Conservation (phyloP, 2,888 invertebrate species). For the Athalia rosae region DNA sequence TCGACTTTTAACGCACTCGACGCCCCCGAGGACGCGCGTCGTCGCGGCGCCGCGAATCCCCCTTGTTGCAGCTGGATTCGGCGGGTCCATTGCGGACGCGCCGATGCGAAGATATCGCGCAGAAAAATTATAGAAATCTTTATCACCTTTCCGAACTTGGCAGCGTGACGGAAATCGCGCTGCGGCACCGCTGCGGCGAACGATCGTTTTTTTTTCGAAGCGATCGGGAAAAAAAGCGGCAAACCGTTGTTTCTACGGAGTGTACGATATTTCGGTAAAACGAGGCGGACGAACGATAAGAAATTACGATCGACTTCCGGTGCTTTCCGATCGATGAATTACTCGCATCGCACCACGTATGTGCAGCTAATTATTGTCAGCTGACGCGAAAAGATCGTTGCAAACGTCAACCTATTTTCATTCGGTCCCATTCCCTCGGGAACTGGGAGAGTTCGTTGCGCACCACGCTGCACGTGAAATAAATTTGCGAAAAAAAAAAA, state of each 20-base stretch:
- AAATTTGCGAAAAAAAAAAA: too few relatives aligned
- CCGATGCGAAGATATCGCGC: conserved; percentile 42
- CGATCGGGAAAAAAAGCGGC: too few relatives aligned
- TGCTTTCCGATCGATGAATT: conserved; percentile 37
- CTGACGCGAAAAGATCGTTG: too few relatives aligned
- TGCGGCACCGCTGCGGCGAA: too few relatives aligned
- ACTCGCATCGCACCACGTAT: conserved; percentile 39
- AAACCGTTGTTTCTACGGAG: too few relatives aligned
- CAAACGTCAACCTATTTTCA: too few relatives aligned
- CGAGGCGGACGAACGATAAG: too few relatives aligned
- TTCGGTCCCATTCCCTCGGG: too few relatives aligned
- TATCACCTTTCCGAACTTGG: conserved; percentile 18
- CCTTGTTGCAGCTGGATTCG: conserved; percentile 8
- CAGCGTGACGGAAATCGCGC: background rate
- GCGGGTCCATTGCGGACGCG: conserved; percentile 36
- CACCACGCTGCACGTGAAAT: too few relatives aligned
- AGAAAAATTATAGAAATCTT: conserved; percentile 16
- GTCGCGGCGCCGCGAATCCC: conserved; percentile 13
- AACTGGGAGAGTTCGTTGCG: too few relatives aligned
- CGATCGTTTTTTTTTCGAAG: too few relatives aligned
- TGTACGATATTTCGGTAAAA: too few relatives aligned
- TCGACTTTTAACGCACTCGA: background rate
- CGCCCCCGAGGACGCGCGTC: conserved; percentile 18
- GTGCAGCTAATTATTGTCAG: conserved; percentile 39
- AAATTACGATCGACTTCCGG: conserved; percentile 11